A percentile compares a stretch with the other conserved stretches of the same genome.
These are phyloP conservation scores for Selene dorsalis DNA, from an alignment of 2,797 vertebrate genomes.

Conservation along the genomic window DNA sequence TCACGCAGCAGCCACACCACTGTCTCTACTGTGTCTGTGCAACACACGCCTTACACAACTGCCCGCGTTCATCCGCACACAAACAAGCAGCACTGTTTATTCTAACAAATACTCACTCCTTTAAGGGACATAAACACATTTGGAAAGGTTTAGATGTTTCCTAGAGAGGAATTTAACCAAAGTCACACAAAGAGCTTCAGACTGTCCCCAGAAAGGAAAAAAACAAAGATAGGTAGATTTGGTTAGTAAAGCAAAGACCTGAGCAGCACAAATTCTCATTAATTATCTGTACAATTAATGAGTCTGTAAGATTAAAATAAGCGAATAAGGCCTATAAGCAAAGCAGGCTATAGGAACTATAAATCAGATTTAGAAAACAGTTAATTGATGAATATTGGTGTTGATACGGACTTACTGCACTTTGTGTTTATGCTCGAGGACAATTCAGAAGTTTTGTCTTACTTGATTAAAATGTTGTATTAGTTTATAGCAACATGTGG, in stretches of 20 bases:
- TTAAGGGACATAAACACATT: not conserved
- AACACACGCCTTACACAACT: not conserved
- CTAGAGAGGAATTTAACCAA: not conserved
- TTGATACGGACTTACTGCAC: not conserved
- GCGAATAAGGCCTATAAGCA: not conserved
- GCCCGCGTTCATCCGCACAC: not conserved
- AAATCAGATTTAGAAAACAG: not conserved
- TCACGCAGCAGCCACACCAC: not conserved
- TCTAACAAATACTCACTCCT: not conserved
- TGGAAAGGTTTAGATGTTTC: not conserved
- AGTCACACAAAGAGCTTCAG: not conserved
- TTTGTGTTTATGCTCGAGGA: not conserved
- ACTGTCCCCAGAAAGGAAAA: not conserved
- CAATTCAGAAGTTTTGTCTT: not conserved
- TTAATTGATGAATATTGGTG: not conserved
- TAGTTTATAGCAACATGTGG: not conserved
- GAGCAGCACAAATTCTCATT: too few relatives aligned
- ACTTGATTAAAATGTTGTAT: not conserved
- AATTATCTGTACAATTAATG: not conserved
- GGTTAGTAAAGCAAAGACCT: not conserved
- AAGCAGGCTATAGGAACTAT: not conserved
- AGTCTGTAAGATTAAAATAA: not conserved
- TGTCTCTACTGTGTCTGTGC: conserved; percentile 9
- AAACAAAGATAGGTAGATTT: not conserved
- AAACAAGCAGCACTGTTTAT: not conserved